These are phyloP conservation scores for Mythimna albipuncta DNA, from an alignment of 2,888 invertebrate species.

Conservation along the genomic window DNA sequence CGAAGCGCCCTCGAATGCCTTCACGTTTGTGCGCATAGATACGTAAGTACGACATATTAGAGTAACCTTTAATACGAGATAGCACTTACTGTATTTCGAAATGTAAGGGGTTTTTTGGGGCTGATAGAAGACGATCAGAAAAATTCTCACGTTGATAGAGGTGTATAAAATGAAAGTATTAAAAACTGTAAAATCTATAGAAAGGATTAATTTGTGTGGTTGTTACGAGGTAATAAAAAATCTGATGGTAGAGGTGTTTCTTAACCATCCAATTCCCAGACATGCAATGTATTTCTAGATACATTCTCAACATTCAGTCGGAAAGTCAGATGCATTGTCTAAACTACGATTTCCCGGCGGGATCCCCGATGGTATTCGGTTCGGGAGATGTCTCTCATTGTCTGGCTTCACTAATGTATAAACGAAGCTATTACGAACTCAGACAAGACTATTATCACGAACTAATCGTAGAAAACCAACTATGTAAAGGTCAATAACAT, in stretches of 20 bases:
- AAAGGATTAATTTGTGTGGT: too few species aligned
- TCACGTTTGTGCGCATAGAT: constrained; percentile 58
- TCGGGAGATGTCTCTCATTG: constrained; percentile 74
- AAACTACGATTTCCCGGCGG: constrained; percentile 77
- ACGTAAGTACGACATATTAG: constrained; percentile 46
- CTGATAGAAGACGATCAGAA: neutral
- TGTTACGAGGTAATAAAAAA: neutral
- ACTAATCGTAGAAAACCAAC: constrained; percentile 33
- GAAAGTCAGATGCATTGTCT: constrained; percentile 70
- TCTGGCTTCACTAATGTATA: constrained; percentile 55
- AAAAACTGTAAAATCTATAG: constrained; percentile 1
- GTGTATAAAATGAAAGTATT: constrained; percentile 14
- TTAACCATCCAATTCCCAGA: constrained; percentile 26
- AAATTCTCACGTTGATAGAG: constrained; percentile 33
- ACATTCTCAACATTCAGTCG: constrained; percentile 66
- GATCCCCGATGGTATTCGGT: constrained; percentile 76
- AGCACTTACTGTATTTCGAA: constrained; percentile 39
- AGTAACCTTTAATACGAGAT: constrained; percentile 46
- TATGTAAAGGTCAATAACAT: constrained; percentile 58
- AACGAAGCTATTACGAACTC: constrained; percentile 40
- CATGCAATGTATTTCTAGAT: constrained; percentile 34
- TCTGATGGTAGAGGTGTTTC: constrained; percentile 11
- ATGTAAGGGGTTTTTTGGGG: constrained; percentile 26
- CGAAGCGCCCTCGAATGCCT: constrained; percentile 66
- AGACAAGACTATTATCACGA: constrained; percentile 47